Base-by-base conservation (phyloP, 1,140 invertebrate species). In the Drosophila carrolli region DNA sequence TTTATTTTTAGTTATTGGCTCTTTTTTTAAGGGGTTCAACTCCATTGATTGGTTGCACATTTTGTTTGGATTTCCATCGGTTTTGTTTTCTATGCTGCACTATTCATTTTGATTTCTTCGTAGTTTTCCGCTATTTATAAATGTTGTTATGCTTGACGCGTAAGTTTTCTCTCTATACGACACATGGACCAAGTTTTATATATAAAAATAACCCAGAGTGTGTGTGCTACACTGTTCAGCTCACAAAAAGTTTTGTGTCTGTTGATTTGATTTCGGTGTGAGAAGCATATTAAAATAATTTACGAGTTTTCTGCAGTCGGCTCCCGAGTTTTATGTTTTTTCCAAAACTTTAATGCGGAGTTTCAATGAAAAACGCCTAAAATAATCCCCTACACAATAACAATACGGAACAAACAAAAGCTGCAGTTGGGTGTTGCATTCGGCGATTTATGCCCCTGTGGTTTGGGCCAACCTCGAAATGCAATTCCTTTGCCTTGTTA, bases 41-140 rank as follows among this genome's bases (percentile, higher is more conserved):
- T 81, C 66, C 56, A 84, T 90, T 84, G 84, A 89, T 89, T 71
- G 74, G 59, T 78, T 90, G 65, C 81, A 78, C 81, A 89, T 86
- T 85, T 81, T 74, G 61, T 81, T 81, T 78, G 56, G 48, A 58
- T 79, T 60, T 68, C 13, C 19, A 43, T 23, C 19, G 59, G 16
- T 35, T 70, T 61, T 54, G 14, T 51, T 55, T 63, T 35, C 48
- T 38, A 70, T 70, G 53, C 71, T 82, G 79, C 73, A 89, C 77
- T 88, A 84, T 82, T 81, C 73, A 75, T 73, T 90, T 90, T 75
- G 77, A 78, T 84, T 81, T 78, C 80, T 47, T 58, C 19, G 68
- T 70, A 62, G 78, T 62, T 50, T 58, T 58, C 11, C 27, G 51
- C 85, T 89, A 90, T 89, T 90, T 90, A 58, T 88, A 88, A 84